A percentile compares a stretch with the other conserved stretches of the same genome.
phyloP scores from a whole-genome alignment of 1,140 invertebrate species.

The Rhyzopertha dominica region DNA sequence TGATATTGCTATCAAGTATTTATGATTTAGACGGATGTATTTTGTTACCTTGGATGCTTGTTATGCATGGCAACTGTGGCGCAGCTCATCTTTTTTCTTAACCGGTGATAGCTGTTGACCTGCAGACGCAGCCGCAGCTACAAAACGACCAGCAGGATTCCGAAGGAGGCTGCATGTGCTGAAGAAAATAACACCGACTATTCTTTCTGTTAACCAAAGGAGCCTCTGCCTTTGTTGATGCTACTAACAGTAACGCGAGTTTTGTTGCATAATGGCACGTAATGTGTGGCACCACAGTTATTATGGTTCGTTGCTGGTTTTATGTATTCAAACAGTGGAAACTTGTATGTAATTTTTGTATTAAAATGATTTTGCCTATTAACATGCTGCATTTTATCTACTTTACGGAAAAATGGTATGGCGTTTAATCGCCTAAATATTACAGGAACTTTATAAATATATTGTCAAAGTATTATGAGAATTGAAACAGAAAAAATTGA shows the following conservation, averaged over 20 bases:
- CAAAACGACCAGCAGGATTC: constrained; percentile 68
- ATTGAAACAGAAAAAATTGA: too few relatives aligned
- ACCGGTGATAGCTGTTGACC: constrained; percentile 60
- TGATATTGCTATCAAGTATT: too few relatives aligned
- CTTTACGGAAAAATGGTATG: too few relatives aligned
- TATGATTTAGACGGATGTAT: too few relatives aligned
- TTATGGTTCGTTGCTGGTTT: constrained; percentile 19
- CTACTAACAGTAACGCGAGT: constrained; percentile 17
- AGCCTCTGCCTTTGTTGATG: constrained; percentile 34
- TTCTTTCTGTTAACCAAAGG: constrained; percentile 25
- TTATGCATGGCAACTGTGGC: too few relatives aligned
- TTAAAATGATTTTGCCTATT: constrained; percentile 23
- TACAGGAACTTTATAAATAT: too few relatives aligned
- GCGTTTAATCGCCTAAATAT: too few relatives aligned
- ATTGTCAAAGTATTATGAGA: too few relatives aligned
- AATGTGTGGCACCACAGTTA: constrained; percentile 25
- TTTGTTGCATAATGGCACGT: constrained; percentile 22
- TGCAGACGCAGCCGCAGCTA: constrained; percentile 69
- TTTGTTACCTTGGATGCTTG: too few relatives aligned
- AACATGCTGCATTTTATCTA: too few relatives aligned
- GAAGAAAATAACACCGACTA: constrained; percentile 19
- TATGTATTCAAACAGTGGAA: constrained; percentile 17
- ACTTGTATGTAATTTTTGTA: constrained; percentile 18
- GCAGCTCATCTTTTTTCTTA: constrained; percentile 47
- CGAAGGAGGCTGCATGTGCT: constrained; percentile 77